Base-by-base conservation (phyloP, 2,797 vertebrate species). In the Nyctibius grandis region DNA sequence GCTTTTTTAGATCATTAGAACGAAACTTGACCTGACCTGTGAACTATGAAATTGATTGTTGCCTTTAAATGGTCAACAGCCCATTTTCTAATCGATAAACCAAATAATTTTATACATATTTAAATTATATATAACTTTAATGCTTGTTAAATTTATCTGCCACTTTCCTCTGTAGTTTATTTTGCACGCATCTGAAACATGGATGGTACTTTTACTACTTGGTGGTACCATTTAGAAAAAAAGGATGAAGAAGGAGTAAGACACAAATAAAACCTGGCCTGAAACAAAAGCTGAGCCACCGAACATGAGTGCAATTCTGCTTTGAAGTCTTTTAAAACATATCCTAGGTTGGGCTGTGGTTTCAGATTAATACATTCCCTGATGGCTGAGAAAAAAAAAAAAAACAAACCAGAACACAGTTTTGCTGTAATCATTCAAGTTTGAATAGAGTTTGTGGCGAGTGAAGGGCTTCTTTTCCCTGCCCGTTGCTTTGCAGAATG, bases 41-140 rank as follows among this genome's bases (percentile, higher is more conserved):
- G 98, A 98, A 98, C 98, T 98, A 91, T 94, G 92, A 97, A 97
- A 98, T 98, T 98, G 98, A 98, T 98, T 97, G 98, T 97, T 98
- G 98, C 97, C 98, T 98, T 98, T 97, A 98, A 98, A 98, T 91
- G 97, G 98, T 98, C 97, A 98, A 97, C 98, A 97, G 88, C 97
- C 98, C 98, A 98, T 98, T 98, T 98, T 98, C 98, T 98, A 98
- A 98, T 98, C 98, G 96, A 98, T 98, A 97, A 9, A n/a, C 22
- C 42, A 57, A 98, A 98, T 98, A 98, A 98, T 98, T 98, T 98
- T 98, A 98, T 98, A 98, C 97, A 98, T 98, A 98, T 98, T 98
- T 98, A 98, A 98, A 98, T 98, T 98, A 98, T 98, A 98, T 98
- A 98, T 98, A 98, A 98, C 97, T 98, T 98, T 98, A 98, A 98